Evolutionary conservation across 1,140 invertebrate species (phyloP).

Genomic region (Antheraea pernyi): DNA sequence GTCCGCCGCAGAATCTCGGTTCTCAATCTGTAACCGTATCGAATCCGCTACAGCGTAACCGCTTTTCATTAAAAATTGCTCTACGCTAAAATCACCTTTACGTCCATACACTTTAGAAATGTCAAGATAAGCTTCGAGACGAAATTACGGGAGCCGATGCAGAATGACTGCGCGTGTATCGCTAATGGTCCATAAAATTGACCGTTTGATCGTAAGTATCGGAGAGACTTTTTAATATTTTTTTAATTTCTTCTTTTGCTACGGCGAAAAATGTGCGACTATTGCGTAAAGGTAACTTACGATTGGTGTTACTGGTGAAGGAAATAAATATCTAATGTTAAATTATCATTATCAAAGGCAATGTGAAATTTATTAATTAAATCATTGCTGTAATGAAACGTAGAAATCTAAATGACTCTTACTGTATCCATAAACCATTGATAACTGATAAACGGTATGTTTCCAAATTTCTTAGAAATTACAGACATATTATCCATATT

Average conservation of each 20-base stretch:
- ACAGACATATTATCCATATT: no score
- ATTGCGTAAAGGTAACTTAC: neutral
- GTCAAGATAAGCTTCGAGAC: neutral
- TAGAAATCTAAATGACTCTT: no score
- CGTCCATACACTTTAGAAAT: conserved; percentile 2
- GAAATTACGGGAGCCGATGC: conserved; percentile 9
- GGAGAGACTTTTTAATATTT: conserved; percentile 23
- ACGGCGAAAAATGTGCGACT: neutral
- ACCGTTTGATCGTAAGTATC: conserved; percentile 28
- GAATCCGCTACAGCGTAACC: conserved; percentile 22
- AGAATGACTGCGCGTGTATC: conserved; percentile 42
- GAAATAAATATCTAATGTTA: neutral
- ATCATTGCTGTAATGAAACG: no score
- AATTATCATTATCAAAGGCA: neutral
- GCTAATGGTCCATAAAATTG: conserved; percentile 56
- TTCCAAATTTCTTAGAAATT: no score
- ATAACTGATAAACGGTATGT: no score
- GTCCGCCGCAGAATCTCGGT: conserved; percentile 12
- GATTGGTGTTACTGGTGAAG: neutral
- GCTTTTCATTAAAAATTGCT: conserved; percentile 13
- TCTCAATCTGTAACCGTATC: conserved; percentile 28
- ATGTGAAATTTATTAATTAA: no score
- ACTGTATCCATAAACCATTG: no score
- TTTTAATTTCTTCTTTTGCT: neutral
- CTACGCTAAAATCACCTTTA: conserved; percentile 19